A percentile compares a stretch with the other conserved stretches of the same genome.
These are phyloP conservation scores for Microplitis deprimator DNA, from an alignment of 2,888 invertebrate genomes.

Conservation along the genomic window DNA sequence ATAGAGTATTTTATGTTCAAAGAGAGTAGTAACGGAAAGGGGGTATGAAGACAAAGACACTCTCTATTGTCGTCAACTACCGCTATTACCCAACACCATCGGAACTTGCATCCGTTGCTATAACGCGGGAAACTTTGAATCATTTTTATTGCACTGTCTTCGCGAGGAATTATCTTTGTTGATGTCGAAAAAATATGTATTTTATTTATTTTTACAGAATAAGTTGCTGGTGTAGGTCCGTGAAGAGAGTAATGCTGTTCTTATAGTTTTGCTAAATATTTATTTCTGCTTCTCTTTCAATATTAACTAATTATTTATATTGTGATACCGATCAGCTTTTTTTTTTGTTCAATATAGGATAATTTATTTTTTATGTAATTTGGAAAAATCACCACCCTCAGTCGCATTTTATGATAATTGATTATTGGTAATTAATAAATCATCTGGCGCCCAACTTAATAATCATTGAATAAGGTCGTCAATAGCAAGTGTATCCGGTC, in stretches of 20 bases:
- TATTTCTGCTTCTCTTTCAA: too few species aligned
- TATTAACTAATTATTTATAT: too few species aligned
- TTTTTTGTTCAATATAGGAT: too few species aligned
- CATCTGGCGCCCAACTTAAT: too few species aligned
- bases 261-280: too few species aligned
- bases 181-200: slow-evolving; percentile 61
- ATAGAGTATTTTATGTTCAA: slow-evolving; percentile 33
- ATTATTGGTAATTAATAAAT: too few species aligned
- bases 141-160: slow-evolving; percentile 69
- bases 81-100: slow-evolving; percentile 61
- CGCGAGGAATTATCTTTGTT: slow-evolving; percentile 71
- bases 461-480: too few species aligned
- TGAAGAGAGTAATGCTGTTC: not conserved
- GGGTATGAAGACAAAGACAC: slow-evolving; percentile 69
- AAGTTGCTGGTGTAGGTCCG: slow-evolving; percentile 16
- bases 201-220: not conserved
- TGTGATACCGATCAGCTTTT: too few species aligned
- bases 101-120: slow-evolving; percentile 69
- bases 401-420: too few species aligned
- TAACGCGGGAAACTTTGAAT: slow-evolving; percentile 71
- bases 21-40: slow-evolving; percentile 52
- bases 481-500: too few species aligned
- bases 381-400: too few species aligned
- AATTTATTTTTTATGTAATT: too few species aligned
- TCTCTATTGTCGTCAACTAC: slow-evolving; percentile 68